Percentiles rank a stretch among this genome's conserved stretches.
These are phyloP conservation scores for Druon quercuslanigerum DNA, from an alignment of 1,140 invertebrate genomes.

Conservation along the genomic window DNA sequence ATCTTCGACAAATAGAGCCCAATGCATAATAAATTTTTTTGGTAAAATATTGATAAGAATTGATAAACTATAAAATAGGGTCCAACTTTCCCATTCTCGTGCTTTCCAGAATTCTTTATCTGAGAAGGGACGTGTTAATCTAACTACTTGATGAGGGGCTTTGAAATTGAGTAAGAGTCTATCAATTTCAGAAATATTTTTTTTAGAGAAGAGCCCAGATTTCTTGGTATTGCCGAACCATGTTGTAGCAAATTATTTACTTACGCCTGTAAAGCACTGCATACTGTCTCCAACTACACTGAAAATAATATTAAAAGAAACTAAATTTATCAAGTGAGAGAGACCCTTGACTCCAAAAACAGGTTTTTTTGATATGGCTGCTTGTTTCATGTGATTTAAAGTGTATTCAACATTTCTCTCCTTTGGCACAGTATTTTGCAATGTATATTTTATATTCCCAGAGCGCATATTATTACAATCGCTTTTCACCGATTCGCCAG, in stretches of 20 bases:
- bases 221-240: not conserved
- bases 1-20: constrained; percentile 32
- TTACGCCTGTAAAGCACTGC: not conserved
- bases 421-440: not conserved
- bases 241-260: not conserved
- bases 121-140: constrained; percentile 37
- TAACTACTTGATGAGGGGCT: not conserved
- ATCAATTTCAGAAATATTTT: not conserved
- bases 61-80: constrained; percentile 41
- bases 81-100: constrained; percentile 36
- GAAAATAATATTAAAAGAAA: not conserved
- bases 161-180: not conserved
- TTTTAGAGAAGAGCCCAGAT: not conserved
- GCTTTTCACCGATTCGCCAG: not conserved
- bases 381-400: not conserved
- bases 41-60: constrained; percentile 25
- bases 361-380: not conserved
- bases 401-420: not conserved
- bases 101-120: constrained; percentile 29
- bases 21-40: constrained; percentile 33
- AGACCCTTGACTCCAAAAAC: not conserved
- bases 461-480: not conserved
- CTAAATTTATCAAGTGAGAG: not conserved
- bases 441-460: not conserved
- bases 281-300: not conserved